phyloP scores from a whole-genome alignment of 2,888 invertebrate species.

The Miltochrista miniata region DNA sequence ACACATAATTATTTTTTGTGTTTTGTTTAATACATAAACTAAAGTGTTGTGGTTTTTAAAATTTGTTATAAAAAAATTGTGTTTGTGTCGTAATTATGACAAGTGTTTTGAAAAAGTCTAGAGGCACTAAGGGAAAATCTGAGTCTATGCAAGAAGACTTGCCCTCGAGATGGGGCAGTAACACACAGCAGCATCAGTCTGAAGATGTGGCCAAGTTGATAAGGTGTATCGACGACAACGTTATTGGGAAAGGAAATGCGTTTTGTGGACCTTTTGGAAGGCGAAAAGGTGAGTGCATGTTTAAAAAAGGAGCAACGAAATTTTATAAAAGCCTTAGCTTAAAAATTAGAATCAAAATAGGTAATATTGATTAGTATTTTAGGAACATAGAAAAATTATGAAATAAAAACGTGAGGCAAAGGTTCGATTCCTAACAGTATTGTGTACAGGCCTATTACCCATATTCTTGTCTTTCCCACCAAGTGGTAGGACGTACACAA shows the following conservation, averaged over 20 bases:
- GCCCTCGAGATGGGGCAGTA: constrained; percentile 67
- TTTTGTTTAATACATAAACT: constrained; percentile 12
- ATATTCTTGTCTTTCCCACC: no score
- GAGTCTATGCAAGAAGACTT: constrained; percentile 81
- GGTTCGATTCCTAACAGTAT: no score
- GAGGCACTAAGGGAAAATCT: constrained; percentile 78
- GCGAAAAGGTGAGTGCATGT: constrained; percentile 86
- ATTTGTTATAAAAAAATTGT: no score
- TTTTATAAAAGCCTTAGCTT: no score
- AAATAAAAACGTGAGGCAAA: no score
- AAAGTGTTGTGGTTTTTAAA: constrained; percentile 30
- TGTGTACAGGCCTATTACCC: no score
- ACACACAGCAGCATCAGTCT: constrained; percentile 76
- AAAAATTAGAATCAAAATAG: no score
- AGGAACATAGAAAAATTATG: no score
- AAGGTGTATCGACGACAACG: constrained; percentile 91
- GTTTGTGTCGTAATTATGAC: constrained; percentile 75
- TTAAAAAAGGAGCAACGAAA: no score
- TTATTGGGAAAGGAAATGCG: constrained; percentile 91
- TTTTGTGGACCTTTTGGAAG: constrained; percentile 93
- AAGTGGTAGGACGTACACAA: no score
- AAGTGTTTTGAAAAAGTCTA: constrained; percentile 79
- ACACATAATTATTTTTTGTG: constrained; percentile 22
- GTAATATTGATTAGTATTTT: no score
- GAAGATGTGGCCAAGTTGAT: constrained; percentile 89